Conservation (phyloP, 2,888 invertebrate species). For the Ophioninae sp. region DNA sequence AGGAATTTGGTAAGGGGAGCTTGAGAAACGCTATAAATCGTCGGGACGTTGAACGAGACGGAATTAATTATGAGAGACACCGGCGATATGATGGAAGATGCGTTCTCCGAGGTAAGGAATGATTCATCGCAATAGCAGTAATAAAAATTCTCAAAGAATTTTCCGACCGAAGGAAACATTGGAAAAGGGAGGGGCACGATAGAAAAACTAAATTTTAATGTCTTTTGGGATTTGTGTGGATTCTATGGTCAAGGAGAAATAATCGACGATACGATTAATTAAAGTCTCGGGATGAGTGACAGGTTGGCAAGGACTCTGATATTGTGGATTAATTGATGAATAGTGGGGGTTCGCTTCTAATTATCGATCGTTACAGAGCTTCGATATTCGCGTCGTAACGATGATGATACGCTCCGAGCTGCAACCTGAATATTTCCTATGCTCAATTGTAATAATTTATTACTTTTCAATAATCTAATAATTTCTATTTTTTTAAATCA, state of each 20-base stretch:
- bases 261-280: background rate
- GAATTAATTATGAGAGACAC: conserved; percentile 74
- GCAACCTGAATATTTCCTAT: background rate
- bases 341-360: background rate
- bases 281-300: background rate
- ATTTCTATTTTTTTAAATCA: background rate
- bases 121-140: conserved; percentile 12
- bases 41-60: background rate
- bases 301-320: background rate
- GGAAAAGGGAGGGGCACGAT: background rate
- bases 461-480: background rate
- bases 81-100: conserved; percentile 77
- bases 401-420: background rate
- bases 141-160: background rate
- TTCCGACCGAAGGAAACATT: background rate
- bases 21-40: conserved; percentile 22
- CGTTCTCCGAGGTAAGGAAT: conserved; percentile 75
- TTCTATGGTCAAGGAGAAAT: background rate
- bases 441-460: background rate
- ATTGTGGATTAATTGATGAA: background rate
- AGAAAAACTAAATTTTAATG: background rate
- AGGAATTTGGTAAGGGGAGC: conserved; percentile 15
- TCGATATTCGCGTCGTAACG: background rate
- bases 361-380: background rate
- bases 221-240: background rate